Conservation (phyloP, 2,888 invertebrate genomes). For the Ditylenchus weischeri region DNA sequence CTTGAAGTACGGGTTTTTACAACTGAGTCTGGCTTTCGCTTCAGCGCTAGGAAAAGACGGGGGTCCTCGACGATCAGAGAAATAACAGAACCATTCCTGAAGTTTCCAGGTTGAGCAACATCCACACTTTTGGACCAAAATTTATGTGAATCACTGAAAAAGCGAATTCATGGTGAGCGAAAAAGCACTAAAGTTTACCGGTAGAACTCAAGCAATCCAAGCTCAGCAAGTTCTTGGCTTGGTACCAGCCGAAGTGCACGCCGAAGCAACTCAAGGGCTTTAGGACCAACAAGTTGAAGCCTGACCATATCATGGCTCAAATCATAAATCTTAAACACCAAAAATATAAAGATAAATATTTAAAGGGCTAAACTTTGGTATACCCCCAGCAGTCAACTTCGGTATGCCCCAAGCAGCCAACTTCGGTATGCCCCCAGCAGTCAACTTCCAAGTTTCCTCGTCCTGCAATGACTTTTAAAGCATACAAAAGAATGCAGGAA, state of each 20-base stretch:
- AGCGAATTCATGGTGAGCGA: too few species aligned
- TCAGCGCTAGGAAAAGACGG: conserved; percentile 23
- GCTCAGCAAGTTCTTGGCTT: conserved; percentile 16
- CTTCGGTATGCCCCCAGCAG: too few species aligned
- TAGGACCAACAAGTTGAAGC: conserved; percentile 37
- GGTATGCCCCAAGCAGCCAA: too few species aligned
- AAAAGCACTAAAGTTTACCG: conserved; percentile 10
- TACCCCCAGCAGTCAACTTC: too few species aligned
- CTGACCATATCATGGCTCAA: conserved; percentile 37
- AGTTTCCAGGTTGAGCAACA: conserved; percentile 14
- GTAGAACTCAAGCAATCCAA: not conserved
- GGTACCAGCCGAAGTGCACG: conserved; percentile 19
- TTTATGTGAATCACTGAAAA: too few species aligned
- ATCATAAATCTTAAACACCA: conserved; percentile 34
- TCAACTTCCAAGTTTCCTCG: too few species aligned
- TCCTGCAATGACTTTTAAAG: too few species aligned
- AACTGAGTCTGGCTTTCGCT: not conserved
- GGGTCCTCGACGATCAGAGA: conserved; percentile 49
- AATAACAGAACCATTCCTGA: conserved; percentile 37
- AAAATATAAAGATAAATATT: too few species aligned
- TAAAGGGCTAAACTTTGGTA: too few species aligned
- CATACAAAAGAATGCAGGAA: too few species aligned
- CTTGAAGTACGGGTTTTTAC: not conserved
- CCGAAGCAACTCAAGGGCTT: conserved; percentile 26
- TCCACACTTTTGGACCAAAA: conserved; percentile 13